A percentile compares a stretch with the other conserved stretches of the same genome.
phyloP scores from a whole-genome alignment of 2,888 invertebrate genomes.

The Andricus curvator region DNA sequence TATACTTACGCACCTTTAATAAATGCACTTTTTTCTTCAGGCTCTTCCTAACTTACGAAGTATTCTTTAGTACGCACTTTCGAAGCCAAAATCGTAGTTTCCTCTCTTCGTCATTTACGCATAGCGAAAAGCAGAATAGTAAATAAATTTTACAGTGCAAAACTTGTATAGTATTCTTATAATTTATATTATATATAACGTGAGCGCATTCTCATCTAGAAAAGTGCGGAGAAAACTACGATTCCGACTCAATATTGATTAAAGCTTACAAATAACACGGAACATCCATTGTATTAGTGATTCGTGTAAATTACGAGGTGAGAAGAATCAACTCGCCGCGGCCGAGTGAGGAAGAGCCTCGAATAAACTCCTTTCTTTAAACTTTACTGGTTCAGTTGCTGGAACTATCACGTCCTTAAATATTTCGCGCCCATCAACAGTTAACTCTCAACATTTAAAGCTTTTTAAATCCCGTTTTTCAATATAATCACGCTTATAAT shows the following conservation, averaged over 20 bases:
- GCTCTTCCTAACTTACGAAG: background rate
- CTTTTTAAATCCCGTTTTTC: slow-evolving; percentile 23
- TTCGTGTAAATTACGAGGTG: slow-evolving; percentile 10
- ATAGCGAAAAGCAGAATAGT: slow-evolving; percentile 12
- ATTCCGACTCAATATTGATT: background rate
- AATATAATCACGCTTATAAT: background rate
- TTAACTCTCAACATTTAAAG: slow-evolving; percentile 18
- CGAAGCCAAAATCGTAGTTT: slow-evolving; percentile 9
- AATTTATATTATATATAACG: slow-evolving; percentile 4
- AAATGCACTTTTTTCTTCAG: slow-evolving; percentile 27
- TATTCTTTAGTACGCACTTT: slow-evolving; percentile 3
- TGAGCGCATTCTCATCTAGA: background rate
- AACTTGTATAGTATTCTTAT: slow-evolving; percentile 8
- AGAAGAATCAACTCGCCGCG: background rate
- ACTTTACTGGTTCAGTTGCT: background rate
- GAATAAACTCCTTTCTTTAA: background rate
- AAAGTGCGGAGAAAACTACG: background rate
- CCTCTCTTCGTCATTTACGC: background rate
- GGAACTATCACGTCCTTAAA: slow-evolving; percentile 32
- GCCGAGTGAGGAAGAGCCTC: background rate
- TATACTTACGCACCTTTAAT: slow-evolving; percentile 23
- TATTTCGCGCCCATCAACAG: slow-evolving; percentile 25
- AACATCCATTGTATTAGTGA: slow-evolving; percentile 7
- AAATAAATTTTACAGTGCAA: background rate
- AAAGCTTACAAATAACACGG: slow-evolving; percentile 1